Evolutionary conservation across 2,888 invertebrate species (phyloP).

Genomic region (Heterodera filipjevi): DNA sequence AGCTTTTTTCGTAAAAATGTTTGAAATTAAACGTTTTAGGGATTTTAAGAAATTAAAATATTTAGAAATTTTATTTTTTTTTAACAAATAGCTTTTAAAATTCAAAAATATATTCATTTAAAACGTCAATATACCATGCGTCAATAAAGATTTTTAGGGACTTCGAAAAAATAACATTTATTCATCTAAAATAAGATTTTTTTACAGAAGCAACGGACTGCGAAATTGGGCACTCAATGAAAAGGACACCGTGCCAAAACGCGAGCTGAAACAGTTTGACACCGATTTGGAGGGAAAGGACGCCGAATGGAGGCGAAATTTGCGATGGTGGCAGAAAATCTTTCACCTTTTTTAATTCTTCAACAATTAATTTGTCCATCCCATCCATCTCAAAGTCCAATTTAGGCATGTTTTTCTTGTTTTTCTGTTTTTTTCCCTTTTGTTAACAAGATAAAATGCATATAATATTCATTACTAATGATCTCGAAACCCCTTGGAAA

Average conservation of each 20-base stretch:
- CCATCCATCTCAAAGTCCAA: too few relatives aligned
- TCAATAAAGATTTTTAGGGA: too few relatives aligned
- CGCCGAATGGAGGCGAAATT: background rate
- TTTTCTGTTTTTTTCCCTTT: too few relatives aligned
- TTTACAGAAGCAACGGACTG: background rate
- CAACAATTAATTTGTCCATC: too few relatives aligned
- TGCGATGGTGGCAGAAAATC: background rate
- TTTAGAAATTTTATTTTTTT: too few relatives aligned
- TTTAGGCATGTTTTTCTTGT: too few relatives aligned
- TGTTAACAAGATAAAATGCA: too few relatives aligned
- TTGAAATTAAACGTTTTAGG: background rate
- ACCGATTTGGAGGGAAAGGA: background rate
- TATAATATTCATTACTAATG: too few relatives aligned
- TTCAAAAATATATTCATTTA: too few relatives aligned
- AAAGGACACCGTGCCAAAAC: background rate
- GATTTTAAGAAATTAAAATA: too few relatives aligned
- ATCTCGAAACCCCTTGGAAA: too few relatives aligned
- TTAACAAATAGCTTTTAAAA: too few relatives aligned
- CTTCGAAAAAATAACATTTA: background rate
- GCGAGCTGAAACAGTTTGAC: background rate
- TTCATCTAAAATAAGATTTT: background rate
- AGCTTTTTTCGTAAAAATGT: background rate
- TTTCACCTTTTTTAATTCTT: background rate
- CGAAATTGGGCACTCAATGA: background rate
- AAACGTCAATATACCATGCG: background rate